These are phyloP conservation scores for Gerris buenoi DNA, from an alignment of 1,140 invertebrate species.

Conservation along the genomic window DNA sequence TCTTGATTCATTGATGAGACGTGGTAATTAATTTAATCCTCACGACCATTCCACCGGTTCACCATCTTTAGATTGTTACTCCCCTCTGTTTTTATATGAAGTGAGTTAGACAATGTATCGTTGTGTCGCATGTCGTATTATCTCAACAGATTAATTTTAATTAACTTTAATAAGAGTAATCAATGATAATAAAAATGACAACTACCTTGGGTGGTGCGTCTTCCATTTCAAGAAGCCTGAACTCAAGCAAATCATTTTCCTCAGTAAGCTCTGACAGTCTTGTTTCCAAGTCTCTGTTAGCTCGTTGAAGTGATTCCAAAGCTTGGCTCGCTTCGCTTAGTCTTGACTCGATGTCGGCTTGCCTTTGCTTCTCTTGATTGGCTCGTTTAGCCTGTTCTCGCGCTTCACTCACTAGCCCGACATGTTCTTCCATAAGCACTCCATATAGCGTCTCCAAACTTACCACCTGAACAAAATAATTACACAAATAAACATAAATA, in stretches of 20 bases:
- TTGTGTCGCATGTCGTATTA: no score
- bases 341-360: conserved; percentile 10
- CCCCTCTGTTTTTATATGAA: no score
- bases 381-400: conserved; percentile 15
- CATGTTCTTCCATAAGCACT: conserved; percentile 21
- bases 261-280: conserved; percentile 30
- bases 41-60: no score
- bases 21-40: no score
- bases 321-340: conserved; percentile 16
- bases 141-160: no score
- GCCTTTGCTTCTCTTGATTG: conserved; percentile 15
- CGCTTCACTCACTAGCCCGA: conserved; percentile 18
- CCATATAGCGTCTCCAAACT: conserved; percentile 22
- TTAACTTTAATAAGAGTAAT: no score
- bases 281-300: conserved; percentile 26
- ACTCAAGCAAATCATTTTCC: conserved; percentile 33
- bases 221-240: conserved; percentile 33
- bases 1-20: no score
- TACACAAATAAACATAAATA: no score
- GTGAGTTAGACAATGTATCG: no score
- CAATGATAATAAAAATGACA: neutral
- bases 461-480: conserved; percentile 18
- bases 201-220: conserved; percentile 17
- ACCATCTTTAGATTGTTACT: no score
- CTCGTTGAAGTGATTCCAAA: conserved; percentile 19